Percentiles rank a stretch among this genome's conserved stretches.
phyloP scores from a whole-genome alignment of 64 coral and sea anemone genomes.

The Catalaphyllia jardinei region DNA sequence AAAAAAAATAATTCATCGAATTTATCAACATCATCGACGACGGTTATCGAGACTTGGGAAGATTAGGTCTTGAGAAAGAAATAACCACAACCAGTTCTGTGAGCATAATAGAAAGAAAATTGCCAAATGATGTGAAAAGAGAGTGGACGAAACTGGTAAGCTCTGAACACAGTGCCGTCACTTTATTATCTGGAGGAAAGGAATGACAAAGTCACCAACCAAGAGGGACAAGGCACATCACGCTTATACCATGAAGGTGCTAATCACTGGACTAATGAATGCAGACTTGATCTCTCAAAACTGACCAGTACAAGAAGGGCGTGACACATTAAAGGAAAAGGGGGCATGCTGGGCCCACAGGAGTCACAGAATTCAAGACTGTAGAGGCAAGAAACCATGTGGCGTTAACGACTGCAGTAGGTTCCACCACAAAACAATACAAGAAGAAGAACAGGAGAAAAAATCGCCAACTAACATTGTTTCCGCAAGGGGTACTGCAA shows the following conservation, averaged over 20 bases:
- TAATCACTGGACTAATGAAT: slow-evolving; percentile 27
- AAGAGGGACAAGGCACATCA: not conserved
- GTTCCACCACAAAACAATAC: slow-evolving; percentile 46
- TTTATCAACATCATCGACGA: slow-evolving; percentile 3
- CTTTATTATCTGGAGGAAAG: not conserved
- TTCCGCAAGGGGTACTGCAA: not conserved
- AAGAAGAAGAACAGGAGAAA: not conserved
- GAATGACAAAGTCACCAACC: not conserved
- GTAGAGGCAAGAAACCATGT: slow-evolving; percentile 19
- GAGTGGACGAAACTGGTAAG: slow-evolving; percentile 28
- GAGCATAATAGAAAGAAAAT: slow-evolving; percentile 28
- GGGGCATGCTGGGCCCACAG: slow-evolving; percentile 49
- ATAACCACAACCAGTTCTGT: slow-evolving; percentile 47
- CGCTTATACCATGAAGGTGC: slow-evolving; percentile 32
- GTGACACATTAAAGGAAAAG: too few species aligned
- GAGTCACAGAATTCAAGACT: slow-evolving; percentile 19
- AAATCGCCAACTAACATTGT: too few species aligned
- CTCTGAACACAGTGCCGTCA: not conserved
- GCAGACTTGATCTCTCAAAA: slow-evolving; percentile 41
- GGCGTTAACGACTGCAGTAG: slow-evolving; percentile 35
- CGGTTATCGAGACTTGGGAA: slow-evolving; percentile 26
- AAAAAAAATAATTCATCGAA: slow-evolving; percentile 36
- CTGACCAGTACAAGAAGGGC: slow-evolving; percentile 42
- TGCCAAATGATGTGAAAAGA: slow-evolving; percentile 3
- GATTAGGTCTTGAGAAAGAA: slow-evolving; percentile 48